These are phyloP conservation scores for Ornithoptera alexandrae DNA, from an alignment of 2,888 invertebrate genomes.

Conservation along the genomic window DNA sequence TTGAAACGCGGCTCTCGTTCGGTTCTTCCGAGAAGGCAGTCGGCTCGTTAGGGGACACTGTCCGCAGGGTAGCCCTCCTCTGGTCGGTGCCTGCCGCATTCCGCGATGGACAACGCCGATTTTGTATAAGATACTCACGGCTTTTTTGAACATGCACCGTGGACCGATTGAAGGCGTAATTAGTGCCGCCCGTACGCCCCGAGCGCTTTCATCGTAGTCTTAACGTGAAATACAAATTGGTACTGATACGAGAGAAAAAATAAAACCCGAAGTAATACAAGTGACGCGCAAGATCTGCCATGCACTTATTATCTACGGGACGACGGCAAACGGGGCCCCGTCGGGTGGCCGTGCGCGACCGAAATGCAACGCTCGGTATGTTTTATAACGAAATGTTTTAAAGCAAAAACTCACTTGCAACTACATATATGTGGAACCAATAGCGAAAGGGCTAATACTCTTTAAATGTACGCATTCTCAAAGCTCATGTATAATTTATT, in stretches of 20 bases:
- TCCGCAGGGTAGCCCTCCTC: slow-evolving; percentile 50
- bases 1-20: slow-evolving; percentile 73
- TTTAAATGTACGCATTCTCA: slow-evolving; percentile 18
- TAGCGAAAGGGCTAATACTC: slow-evolving; percentile 15
- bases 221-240: slow-evolving; percentile 33
- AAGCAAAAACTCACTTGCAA: slow-evolving; percentile 20
- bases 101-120: slow-evolving; percentile 30
- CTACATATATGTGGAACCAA: slow-evolving; percentile 1
- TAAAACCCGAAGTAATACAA: slow-evolving; percentile 50
- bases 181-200: slow-evolving; percentile 28
- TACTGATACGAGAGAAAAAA: slow-evolving; percentile 40
- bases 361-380: slow-evolving; percentile 49
- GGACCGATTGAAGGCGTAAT: slow-evolving; percentile 19
- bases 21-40: slow-evolving; percentile 66
- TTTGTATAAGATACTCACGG: slow-evolving; percentile 28
- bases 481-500: slow-evolving; percentile 27
- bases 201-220: slow-evolving; percentile 31
- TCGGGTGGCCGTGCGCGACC: slow-evolving; percentile 62
- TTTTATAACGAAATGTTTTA: slow-evolving; percentile 24
- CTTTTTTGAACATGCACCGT: slow-evolving; percentile 19
- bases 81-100: slow-evolving; percentile 38
- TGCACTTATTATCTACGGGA: slow-evolving; percentile 71
- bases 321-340: slow-evolving; percentile 57
- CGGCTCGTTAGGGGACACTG: slow-evolving; percentile 70
- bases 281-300: slow-evolving; percentile 59